These are phyloP conservation scores for Melikaiella ostensackeni DNA, from an alignment of 2,888 invertebrate genomes.

Conservation along the genomic window DNA sequence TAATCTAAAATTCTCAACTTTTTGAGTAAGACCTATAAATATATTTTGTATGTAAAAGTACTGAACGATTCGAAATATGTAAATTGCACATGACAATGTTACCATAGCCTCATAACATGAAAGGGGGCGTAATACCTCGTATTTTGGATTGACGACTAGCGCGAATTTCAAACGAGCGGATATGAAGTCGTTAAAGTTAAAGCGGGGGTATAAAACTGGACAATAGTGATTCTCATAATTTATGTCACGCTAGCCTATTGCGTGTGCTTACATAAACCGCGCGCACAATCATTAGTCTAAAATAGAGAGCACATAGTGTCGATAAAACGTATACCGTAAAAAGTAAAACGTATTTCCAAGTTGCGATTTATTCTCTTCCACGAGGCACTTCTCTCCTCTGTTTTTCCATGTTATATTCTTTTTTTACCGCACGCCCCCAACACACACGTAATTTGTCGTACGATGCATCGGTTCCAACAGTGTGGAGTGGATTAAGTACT, in stretches of 20 bases:
- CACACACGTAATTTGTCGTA: neutral
- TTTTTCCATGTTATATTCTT: constrained; percentile 17
- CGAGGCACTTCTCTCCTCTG: neutral
- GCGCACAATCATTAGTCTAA: constrained; percentile 4
- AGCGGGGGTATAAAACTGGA: constrained; percentile 12
- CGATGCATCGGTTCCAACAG: constrained; percentile 28
- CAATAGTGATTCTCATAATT: constrained; percentile 15
- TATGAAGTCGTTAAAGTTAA: constrained; percentile 23
- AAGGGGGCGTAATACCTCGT: constrained; percentile 18
- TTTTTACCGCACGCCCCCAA: constrained; percentile 19
- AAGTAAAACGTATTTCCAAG: neutral
- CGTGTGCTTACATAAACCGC: constrained; percentile 25
- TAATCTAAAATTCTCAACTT: no score
- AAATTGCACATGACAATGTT: neutral
- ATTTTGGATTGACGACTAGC: constrained; percentile 21
- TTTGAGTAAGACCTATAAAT: no score
- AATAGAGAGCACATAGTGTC: neutral
- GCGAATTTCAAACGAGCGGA: constrained; percentile 21
- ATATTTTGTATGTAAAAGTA: neutral
- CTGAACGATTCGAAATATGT: neutral
- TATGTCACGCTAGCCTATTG: constrained; percentile 29
- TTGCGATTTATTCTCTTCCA: neutral
- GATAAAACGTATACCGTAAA: neutral
- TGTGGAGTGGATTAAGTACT: constrained; percentile 46
- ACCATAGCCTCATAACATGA: neutral